phyloP scores from a whole-genome alignment of 2,888 invertebrate genomes.

The Pyrrhosoma nymphula region DNA sequence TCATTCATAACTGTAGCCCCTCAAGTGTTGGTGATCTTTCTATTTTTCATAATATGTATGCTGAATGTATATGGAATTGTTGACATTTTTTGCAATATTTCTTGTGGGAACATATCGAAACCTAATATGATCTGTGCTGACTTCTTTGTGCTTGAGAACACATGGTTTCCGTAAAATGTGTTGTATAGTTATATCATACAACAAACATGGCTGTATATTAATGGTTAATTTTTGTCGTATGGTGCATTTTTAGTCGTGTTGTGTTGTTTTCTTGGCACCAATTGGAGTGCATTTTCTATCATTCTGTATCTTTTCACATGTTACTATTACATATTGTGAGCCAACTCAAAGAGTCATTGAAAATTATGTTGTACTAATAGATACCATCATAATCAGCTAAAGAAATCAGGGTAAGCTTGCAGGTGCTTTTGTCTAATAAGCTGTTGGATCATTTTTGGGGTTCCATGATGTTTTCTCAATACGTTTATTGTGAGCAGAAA shows the following conservation, averaged over 20 bases:
- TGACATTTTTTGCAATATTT: neutral
- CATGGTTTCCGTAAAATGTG: neutral
- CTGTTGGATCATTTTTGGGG: neutral
- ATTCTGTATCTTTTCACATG: neutral
- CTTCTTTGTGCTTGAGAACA: neutral
- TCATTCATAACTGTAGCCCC: no score
- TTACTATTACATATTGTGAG: neutral
- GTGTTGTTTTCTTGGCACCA: neutral
- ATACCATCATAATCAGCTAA: neutral
- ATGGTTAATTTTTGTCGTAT: no score
- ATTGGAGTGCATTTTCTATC: neutral
- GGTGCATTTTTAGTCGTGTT: neutral
- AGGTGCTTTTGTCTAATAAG: constrained; percentile 2
- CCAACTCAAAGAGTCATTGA: neutral
- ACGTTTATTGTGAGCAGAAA: constrained; percentile 1
- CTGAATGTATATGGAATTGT: neutral
- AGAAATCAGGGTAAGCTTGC: constrained; percentile 51
- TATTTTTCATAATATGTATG: neutral
- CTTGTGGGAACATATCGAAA: neutral
- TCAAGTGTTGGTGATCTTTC: no score
- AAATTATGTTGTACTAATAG: neutral
- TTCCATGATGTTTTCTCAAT: neutral
- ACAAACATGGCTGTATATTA: neutral
- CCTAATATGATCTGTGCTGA: neutral
- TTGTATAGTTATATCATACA: no score